Base-by-base conservation (phyloP, 2,797 vertebrate genomes). In the Steatocranus sp. region DNA sequence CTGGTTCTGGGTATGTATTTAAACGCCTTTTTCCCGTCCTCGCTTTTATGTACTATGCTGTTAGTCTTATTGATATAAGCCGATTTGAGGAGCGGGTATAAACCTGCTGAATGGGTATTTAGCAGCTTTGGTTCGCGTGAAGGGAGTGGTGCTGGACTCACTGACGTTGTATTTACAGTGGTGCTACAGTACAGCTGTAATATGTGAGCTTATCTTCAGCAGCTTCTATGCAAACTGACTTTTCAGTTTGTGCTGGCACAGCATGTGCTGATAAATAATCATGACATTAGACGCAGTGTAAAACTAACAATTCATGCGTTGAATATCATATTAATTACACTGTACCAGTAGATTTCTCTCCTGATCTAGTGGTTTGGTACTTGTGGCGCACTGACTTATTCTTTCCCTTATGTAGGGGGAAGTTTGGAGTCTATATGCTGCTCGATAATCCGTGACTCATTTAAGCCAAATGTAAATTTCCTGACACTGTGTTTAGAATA, bases 1-100 rank as follows among this genome's bases (percentile, higher is more conserved):
- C 94, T 99, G 32, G 7, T 98, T 73, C 94, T 99, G 61, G 98
- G 98, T 99, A 97, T 51, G 97, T 97, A 43, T 66, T 68, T 41
- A 5, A 25, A 38, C 20, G 3, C 7, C 17, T 78, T 76, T 41
- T 18, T n/a, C 30, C 56, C 53, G 34, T 56, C 27, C 18, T 30
- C 8, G n/a, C 25, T 50, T 46, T 15, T 6, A 18, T 51, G 53
- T n/a, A 18, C 41, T 73, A n/a, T n/a, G 30, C 18, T 34, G 30
- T 17, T 61, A 25, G 17, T 75, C 2, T 25, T 68, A 9, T n/a
- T 17, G 17, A 34, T 63, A 46, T 76, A 85, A 88, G n/a, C 54
- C 18, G 63, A 78, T 87, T 85, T 82, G 84, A 25, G 75, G 75
- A 20, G 17, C 11, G 1, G 53, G 23, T 75, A 30, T 84, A 89